A percentile compares a stretch with the other conserved stretches of the same genome.
Evolutionary conservation across 2,888 invertebrate genomes (phyloP).

Genomic region (Drosophila formosana): DNA sequence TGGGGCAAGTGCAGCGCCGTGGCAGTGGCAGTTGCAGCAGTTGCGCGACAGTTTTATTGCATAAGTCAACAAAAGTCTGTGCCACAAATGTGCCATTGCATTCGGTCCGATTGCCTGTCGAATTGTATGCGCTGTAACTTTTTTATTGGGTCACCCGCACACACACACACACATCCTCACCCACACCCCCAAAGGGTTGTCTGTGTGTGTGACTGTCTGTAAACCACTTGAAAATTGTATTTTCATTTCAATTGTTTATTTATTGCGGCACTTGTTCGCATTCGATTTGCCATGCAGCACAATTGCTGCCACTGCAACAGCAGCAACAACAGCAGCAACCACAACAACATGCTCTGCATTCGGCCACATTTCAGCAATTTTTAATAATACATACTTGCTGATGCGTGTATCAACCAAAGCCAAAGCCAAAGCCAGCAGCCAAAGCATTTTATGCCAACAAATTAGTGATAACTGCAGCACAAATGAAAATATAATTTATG

Average conservation of each 20-base stretch:
- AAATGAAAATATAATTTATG: background rate
- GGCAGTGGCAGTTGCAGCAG: slow-evolving; percentile 35
- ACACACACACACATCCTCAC: slow-evolving; percentile 28
- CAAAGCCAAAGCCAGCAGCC: slow-evolving; percentile 14
- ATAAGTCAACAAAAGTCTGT: slow-evolving; percentile 79
- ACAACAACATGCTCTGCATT: slow-evolving; percentile 14
- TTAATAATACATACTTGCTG: slow-evolving; percentile 45
- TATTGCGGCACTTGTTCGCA: slow-evolving; percentile 80
- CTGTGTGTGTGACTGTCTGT: slow-evolving; percentile 48
- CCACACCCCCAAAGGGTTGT: slow-evolving; percentile 3
- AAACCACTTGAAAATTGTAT: slow-evolving; percentile 82
- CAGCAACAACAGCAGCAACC: slow-evolving; percentile 25
- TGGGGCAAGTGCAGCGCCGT: slow-evolving; percentile 15
- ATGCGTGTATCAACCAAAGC: slow-evolving; percentile 21
- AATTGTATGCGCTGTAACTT: slow-evolving; percentile 49
- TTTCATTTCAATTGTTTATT: slow-evolving; percentile 82
- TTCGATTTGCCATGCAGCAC: slow-evolving; percentile 79
- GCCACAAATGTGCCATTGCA: slow-evolving; percentile 57
- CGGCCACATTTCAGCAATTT: slow-evolving; percentile 39
- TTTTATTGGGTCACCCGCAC: slow-evolving; percentile 66
- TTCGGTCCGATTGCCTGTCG: slow-evolving; percentile 42
- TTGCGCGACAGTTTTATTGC: slow-evolving; percentile 81
- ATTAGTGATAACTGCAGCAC: background rate
- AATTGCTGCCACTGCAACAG: slow-evolving; percentile 19
- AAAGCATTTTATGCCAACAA: background rate